Percentiles rank a stretch among this genome's conserved stretches.
These are phyloP conservation scores for Pecten maximus DNA, from an alignment of 2,888 invertebrate genomes.

Conservation along the genomic window DNA sequence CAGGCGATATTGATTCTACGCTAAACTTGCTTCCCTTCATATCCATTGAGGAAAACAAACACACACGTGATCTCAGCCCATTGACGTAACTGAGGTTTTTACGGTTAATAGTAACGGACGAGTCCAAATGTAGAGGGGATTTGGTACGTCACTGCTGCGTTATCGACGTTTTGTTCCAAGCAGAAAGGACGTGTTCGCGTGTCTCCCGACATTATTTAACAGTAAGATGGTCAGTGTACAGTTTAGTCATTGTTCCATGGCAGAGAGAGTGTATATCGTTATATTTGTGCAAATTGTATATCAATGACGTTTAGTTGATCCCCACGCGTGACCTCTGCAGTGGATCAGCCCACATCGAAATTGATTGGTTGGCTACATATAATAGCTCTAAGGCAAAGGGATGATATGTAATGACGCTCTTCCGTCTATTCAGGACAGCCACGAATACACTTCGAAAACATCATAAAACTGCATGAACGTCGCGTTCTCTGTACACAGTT, in stretches of 20 bases:
- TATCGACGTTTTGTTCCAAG: not conserved
- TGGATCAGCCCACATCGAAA: conserved; percentile 25
- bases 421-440: conserved; percentile 5
- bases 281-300: not conserved
- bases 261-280: not conserved
- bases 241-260: not conserved
- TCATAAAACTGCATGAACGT: conserved; percentile 19
- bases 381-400: conserved; percentile 17
- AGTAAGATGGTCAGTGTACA: not conserved
- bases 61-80: conserved; percentile 51
- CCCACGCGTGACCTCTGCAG: not conserved
- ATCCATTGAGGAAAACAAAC: conserved; percentile 54
- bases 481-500: not conserved
- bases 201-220: not conserved
- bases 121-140: conserved; percentile 45
- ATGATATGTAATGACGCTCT: conserved; percentile 2
- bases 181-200: not conserved
- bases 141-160: not conserved
- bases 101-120: conserved; percentile 59
- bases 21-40: not conserved
- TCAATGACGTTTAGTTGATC: conserved; percentile 5
- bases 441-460: conserved; percentile 20
- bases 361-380: conserved; percentile 33
- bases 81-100: conserved; percentile 59
- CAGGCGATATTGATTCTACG: not conserved